Evolutionary conservation across 2,797 vertebrate species (phyloP), one percentile per base, ranked within the genome.

Genomic region (Onychomys arenicola): DNA sequence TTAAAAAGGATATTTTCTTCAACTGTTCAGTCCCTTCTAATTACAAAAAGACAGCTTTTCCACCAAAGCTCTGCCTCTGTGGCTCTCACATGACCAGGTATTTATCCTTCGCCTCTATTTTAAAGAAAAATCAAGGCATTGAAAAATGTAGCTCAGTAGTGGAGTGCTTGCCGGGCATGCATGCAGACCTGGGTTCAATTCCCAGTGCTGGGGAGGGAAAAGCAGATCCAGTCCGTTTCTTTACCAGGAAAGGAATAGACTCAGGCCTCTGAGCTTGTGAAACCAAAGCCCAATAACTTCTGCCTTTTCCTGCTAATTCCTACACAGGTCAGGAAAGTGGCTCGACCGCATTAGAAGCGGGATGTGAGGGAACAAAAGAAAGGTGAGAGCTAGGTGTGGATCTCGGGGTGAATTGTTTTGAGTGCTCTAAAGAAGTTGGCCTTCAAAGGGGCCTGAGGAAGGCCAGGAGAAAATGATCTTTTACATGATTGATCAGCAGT

Each of bases 1-100:
- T 80, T 96, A 83, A 91, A 97, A 95, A 95, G 91, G 78, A 25
- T 87, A 37, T 93, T 92, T 73, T 96, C 96, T 90, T 87, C 12
- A 91, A 55, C 55, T 65, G 0, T 80, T 89, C 83, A 76, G 76
- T 73, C 63, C 73, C 73, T 96, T 95, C 55, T 73, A 78, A 40
- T 61, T 93, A 52, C 57, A 29, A 37, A 25, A 90, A 96, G 69
- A 59, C n/a, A 73, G 43, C 29, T n/a, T 89, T 43, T 65, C 63
- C 77, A 0, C 10, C 0, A 0, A 90, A 88, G 37, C 87, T 95
- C 92, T 73, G 32, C 67, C 69, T 92, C 55, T 46, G 9, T 78
- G 94, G 46, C 63, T 94, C 63, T 96, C 96, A 73, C 37, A 43
- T 49, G 78, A 76, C 46, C 61, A 93, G 85, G 83, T 78, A 84